Base-by-base conservation (phyloP, 2,888 invertebrate genomes). In the Pandemis heparana region DNA sequence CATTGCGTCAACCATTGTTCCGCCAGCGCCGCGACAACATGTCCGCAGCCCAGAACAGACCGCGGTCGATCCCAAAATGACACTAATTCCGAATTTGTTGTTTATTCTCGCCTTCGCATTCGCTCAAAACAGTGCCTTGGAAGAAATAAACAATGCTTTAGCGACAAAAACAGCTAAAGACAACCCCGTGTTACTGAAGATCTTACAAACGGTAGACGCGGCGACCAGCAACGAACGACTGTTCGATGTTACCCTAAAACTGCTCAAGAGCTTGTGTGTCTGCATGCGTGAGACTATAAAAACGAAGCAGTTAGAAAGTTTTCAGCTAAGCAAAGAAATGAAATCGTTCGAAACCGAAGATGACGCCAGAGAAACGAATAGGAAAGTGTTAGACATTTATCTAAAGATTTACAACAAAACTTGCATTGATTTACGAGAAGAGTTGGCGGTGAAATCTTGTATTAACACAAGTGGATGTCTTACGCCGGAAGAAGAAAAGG, bases 201-300 rank as follows among this genome's bases (percentile, higher is more conserved):
- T 92, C 65, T 78, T 92, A 14, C 80, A 89, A 75, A 83, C 87
- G 0, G 85, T 92, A 32, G 90, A 93, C 53, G 83, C 81, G n/a
- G 88, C 89, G 0, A 83, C 80, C 0, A 88, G 80, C 80, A 86
- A 92, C 63, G 85, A 89, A 76, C 85, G 87, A 79, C 82, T 92
- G 39, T 83, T 89, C 39, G 82, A 90, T 70, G 86, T 89, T 43
- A 90, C 91, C 0, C 75, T 90, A 32, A 88, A 88, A 76, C 78
- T 93, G n/a, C 79, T 94, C n/a, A 85, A 86, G 73, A 88, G 87
- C 79, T 79, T 93, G 56, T 93, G 94, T 80, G 75, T 78, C 51
- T 93, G 93, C 77, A 89, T 94, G 87, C 82, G 82, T 10, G 87
- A 90, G 75, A 87, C 86, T 1, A 78, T 90, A 14, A 80, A 77